Base-by-base conservation (phyloP, 2,888 invertebrate species). In the Agriopis marginaria region DNA sequence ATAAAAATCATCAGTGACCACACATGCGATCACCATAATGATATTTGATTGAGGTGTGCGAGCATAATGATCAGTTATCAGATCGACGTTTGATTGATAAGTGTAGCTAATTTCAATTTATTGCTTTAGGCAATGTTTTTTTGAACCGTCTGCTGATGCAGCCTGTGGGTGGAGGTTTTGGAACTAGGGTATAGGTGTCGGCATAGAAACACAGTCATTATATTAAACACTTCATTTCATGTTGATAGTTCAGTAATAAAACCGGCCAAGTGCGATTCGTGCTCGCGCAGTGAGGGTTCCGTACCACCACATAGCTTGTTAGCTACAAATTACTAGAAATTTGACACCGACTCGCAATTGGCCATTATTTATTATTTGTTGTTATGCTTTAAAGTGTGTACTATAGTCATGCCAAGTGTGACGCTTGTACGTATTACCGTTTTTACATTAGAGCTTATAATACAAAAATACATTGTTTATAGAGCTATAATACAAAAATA, bases 31-130 rank as follows among this genome's bases (percentile, higher is more conserved):
- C 76, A 75, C 70, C 73, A 76, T 75, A 73, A 73, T 74, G 70
- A 71, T 75, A 74, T 76, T 76, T 80, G 81, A 81, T 75, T 78
- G 79, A 83, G 80, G 78, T 70, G 77, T 77, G 80, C 73, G 75
- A 77, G 54, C 68, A 61, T 78, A 77, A 79, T 77, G 72, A 75
- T 51, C 56, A 68, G 77, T 72, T 77, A 79, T 77, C 75, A 75
- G 72, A 77, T 78, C 75, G 77, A 79, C 72, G 74, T 71, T 71
- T 82, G 82, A 82, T 82, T 81, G 82, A 79, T 80, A 80, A 68
- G 75, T 79, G 78, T 77, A 80, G 78, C 80, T 79, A 80, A 82
- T 80, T 79, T 75, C 74, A 69, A 78, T 77, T 77, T 78, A 72
- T 77, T 70, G 77, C 78, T 78, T 63, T 73, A 67, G 73, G 76